Conservation (phyloP, 2,797 vertebrate genomes). For the Eleutherodactylus coqui region DNA sequence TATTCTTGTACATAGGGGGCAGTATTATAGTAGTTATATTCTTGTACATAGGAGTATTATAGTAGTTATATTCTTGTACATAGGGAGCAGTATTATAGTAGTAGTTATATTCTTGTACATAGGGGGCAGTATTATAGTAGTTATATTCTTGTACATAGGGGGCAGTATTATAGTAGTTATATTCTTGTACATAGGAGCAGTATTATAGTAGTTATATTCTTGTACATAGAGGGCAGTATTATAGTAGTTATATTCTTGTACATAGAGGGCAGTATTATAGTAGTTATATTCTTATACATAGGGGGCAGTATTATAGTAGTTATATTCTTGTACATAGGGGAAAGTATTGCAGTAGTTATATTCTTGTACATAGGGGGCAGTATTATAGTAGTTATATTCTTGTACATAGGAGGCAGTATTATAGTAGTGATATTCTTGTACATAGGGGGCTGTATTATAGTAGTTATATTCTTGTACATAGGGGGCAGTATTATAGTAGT, state of each 20-base stretch:
- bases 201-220: conserved; percentile 10
- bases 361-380: not conserved
- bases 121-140: not conserved
- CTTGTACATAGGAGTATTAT: not conserved
- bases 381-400: conserved; percentile 24
- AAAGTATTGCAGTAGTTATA: conserved; percentile 17
- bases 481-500: not conserved
- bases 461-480: conserved; percentile 10
- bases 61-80: conserved; percentile 1
- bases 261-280: not conserved
- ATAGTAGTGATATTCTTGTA: conserved; percentile 8
- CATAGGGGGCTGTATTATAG: conserved; percentile 9
- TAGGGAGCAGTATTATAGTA: not conserved
- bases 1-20: not conserved
- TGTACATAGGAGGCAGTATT: conserved; percentile 2
- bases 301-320: not conserved
- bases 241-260: conserved; percentile 3
- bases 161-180: conserved; percentile 6
- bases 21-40: conserved; percentile 10
- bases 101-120: conserved; percentile 2
- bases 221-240: not conserved
- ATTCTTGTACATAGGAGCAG: not conserved
- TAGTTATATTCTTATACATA: not conserved
- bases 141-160: not conserved
- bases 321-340: not conserved